These are phyloP conservation scores for Arenaria interpres DNA, from an alignment of 2,113 vertebrate genomes.

Conservation along the genomic window DNA sequence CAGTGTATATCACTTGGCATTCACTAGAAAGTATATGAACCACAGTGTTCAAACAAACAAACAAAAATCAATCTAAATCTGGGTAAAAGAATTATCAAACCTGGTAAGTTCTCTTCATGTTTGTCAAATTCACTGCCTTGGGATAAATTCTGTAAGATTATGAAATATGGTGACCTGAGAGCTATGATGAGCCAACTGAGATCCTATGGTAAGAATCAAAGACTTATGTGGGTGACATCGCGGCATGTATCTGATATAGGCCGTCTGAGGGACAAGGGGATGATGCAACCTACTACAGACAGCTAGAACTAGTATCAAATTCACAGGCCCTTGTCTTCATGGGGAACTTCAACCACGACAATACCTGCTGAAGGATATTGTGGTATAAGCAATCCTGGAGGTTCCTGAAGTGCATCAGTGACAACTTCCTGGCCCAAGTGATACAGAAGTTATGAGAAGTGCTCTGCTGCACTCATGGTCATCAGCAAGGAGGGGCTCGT, in stretches of 20 bases:
- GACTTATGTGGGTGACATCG: neutral
- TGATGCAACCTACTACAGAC: too few species aligned
- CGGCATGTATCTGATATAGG: neutral
- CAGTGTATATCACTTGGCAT: neutral
- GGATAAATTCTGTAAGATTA: neutral
- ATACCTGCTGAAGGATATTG: too few species aligned
- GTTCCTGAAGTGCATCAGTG: neutral
- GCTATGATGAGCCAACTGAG: neutral
- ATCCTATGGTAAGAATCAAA: neutral
- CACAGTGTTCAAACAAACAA: neutral
- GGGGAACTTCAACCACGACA: neutral
- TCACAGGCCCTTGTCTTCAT: neutral
- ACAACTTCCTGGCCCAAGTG: neutral
- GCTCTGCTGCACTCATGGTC: neutral
- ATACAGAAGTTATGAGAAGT: neutral
- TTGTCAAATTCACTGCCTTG: neutral
- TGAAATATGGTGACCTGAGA: too few species aligned
- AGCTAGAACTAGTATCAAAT: neutral
- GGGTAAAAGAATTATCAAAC: neutral
- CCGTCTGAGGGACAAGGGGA: neutral
- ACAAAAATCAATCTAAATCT: neutral
- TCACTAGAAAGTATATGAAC: neutral
- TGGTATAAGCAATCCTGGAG: neutral
- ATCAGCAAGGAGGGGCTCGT: neutral
- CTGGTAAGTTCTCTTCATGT: neutral